Conservation (phyloP, 2,113 vertebrate genomes). For the Cinclus mexicanus region DNA sequence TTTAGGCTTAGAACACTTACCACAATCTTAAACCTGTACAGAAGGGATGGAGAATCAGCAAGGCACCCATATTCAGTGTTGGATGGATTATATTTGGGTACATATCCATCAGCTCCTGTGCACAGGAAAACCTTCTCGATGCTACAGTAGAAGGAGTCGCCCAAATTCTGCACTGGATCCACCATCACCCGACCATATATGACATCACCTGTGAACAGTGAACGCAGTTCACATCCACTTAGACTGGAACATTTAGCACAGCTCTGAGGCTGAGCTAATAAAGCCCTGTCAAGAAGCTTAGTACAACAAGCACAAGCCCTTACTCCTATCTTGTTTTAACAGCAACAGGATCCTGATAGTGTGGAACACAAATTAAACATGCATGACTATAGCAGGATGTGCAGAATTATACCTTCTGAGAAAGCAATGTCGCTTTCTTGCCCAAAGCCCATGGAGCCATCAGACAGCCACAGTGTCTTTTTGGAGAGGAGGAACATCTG, state of each 20-base stretch:
- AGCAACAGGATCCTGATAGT: not conserved
- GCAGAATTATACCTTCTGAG: constrained; percentile 82
- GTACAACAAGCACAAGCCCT: not conserved
- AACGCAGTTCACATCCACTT: not conserved
- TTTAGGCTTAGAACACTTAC: constrained; percentile 71
- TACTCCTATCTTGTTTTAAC: not conserved
- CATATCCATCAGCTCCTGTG: constrained; percentile 92
- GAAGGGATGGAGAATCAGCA: constrained; percentile 88
- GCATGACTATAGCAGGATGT: not conserved
- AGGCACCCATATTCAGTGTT: constrained; percentile 91
- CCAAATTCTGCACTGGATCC: constrained; percentile 94
- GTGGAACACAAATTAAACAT: not conserved
- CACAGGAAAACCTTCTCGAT: constrained; percentile 97
- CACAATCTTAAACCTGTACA: constrained; percentile 93
- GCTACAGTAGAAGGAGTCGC: constrained; percentile 92
- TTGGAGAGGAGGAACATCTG: constrained; percentile 92
- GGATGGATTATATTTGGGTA: constrained; percentile 90
- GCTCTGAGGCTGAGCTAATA: not conserved
- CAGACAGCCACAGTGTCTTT: constrained; percentile 89
- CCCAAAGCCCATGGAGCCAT: constrained; percentile 91
- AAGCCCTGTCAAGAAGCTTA: not conserved
- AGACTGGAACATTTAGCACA: not conserved
- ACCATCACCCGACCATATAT: constrained; percentile 95
- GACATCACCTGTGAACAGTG: constrained; percentile 78
- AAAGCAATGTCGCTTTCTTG: constrained; percentile 90